These are phyloP conservation scores for Rotaria magnacalcarata DNA, from an alignment of 2,888 invertebrate species.

Conservation along the genomic window DNA sequence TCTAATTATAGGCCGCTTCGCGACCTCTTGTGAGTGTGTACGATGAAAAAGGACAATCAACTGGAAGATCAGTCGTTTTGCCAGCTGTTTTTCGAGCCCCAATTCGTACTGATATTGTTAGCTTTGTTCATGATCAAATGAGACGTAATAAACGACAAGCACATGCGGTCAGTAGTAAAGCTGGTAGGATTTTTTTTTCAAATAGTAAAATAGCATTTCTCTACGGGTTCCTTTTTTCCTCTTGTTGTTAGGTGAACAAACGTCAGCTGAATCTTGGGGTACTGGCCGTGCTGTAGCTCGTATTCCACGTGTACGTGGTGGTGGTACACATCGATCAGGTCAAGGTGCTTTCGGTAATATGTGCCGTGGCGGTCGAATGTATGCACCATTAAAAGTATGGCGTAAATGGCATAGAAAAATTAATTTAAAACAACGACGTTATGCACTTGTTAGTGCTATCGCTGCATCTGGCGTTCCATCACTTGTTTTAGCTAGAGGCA, in stretches of 20 bases:
- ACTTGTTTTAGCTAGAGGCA: slow-evolving; percentile 80
- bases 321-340: slow-evolving; percentile 98
- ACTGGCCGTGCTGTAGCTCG: slow-evolving; percentile 99
- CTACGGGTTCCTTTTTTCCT: not conserved
- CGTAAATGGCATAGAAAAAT: slow-evolving; percentile 94
- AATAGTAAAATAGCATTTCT: no score
- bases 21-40: slow-evolving; percentile 92
- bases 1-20: slow-evolving; percentile 55
- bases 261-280: slow-evolving; percentile 99
- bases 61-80: slow-evolving; percentile 72
- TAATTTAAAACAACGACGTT: slow-evolving; percentile 89
- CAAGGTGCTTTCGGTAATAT: slow-evolving; percentile 99
- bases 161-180: slow-evolving; percentile 90
- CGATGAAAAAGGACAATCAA: slow-evolving; percentile 84
- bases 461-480: slow-evolving; percentile 94
- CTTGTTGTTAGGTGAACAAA: slow-evolving; percentile 65
- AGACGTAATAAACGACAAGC: slow-evolving; percentile 92
- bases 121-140: slow-evolving; percentile 90
- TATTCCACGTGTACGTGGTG: slow-evolving; percentile 98
- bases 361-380: slow-evolving; percentile 99
- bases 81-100: slow-evolving; percentile 96
- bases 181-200: slow-evolving; percentile 68
- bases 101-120: slow-evolving; percentile 94
- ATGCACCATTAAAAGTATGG: slow-evolving; percentile 96
- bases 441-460: slow-evolving; percentile 90